Base-by-base conservation (phyloP, 2,113 vertebrate genomes). In the Bagarius yarrelli region DNA sequence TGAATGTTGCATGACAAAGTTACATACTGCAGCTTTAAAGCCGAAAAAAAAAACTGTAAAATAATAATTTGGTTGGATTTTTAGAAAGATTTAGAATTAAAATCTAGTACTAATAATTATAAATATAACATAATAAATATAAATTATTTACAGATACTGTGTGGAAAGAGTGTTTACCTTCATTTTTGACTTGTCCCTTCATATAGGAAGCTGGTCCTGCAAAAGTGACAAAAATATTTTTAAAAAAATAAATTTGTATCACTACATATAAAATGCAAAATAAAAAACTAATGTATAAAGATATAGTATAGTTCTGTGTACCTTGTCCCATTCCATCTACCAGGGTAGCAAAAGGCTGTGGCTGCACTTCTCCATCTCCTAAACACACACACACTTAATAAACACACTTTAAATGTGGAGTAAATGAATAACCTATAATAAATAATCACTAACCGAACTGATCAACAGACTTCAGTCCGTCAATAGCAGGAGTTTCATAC, bases 91-190 rank as follows among this genome's bases (percentile, higher is more conserved):
- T 13, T 3, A 14, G 30, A 19, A 19, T 64, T 8, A 18, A 34
- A 15, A 27, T 8, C 1, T 14, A 27, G n/a, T 2, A 55, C 4
- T 4, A 21, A 21, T 4, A 6, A 27, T 12, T 34, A 15, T 36
- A 21, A 1, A 36, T 67, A 4, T 64, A 25, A 18, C 60, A 18
- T 18, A 27, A 40, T 40, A 40, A 40, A 40, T 40, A 40, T 40
- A 40, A 40, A 40, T 40, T 3, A 40, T 40, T 40, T 40, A 40
- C 8, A 40, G 3, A 40, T n/a, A n/a, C n/a, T n/a, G n/a, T n/a
- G n/a, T n/a, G n/a, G n/a, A n/a, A n/a, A n/a, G 60, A 16, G 63
- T 67, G 14, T 55, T 88, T 90, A 93, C 93, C 91, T 83, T 91
- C 90, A 57, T 90, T 88, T 74, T 89, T 89, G 59, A 90, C 50